Base-by-base conservation (phyloP, 2,797 vertebrate genomes). In the Diceros bicornis region DNA sequence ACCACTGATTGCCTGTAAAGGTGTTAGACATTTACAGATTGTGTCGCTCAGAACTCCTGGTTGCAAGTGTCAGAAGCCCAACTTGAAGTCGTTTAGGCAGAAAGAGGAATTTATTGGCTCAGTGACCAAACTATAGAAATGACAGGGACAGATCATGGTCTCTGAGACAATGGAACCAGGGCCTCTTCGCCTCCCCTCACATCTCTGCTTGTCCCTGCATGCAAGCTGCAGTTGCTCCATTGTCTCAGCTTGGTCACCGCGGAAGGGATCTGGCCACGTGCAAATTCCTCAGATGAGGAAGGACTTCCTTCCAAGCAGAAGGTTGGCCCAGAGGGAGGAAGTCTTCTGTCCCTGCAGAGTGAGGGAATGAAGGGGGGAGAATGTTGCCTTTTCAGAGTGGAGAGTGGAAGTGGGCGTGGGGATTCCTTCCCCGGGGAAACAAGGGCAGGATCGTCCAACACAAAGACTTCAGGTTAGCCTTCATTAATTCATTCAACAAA, bases 21-120 rank as follows among this genome's bases (percentile, higher is more conserved):
- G 32, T 91, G 23, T 64, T 55, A 89, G 62, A 23, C 21, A 77
- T 86, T 94, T 25, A 71, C 16, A 59, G 23, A 79, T 18, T 50
- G 10, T 52, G 29, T 18, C 74, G 55, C 25, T 91, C 75, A 82
- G 59, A 74, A 50, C 14, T 81, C 34, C 59, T 61, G 50, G 50
- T 34, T 84, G 47, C 66, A 81, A 81, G 27, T 41, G 34, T 62
- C 78, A 96, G 69, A 90, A 97, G 62, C 86, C 57, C 44, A 97
- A 7, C 18, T 78, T 34, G 50, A 94, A 83, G 32, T 6, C n/a
- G 55, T 47, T 69, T 89, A 82, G 62, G 52, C 34, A 29, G 55
- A 82, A 66, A 75, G 41, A 57, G 72, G 52, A 87, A 83, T 77
- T 37, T 64, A 37, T 27, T 93, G 61, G 21, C 37, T 84, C 29